Base-by-base conservation (phyloP, 2,888 invertebrate genomes). In the Chaitophorus viminalis region DNA sequence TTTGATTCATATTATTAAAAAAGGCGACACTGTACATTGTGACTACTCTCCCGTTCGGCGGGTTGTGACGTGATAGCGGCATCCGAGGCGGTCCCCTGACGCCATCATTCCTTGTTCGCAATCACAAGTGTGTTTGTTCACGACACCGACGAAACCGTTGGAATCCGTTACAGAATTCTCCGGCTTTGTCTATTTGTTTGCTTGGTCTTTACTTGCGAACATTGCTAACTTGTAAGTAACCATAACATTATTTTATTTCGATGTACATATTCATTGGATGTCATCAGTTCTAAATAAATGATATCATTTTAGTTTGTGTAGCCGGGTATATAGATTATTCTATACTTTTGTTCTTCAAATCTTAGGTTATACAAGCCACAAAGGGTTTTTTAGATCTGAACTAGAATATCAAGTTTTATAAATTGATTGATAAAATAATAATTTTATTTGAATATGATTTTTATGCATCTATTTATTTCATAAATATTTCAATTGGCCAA, bases 31-130 rank as follows among this genome's bases (percentile, higher is more conserved):
- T 83, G 82, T 33, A 29, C 1, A 4, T 18, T 1, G 39, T 52
- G 25, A 78, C 46, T 21, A 29, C 25, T 11, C n/a, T 25, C 25
- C 36, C 33, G 46, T 82, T 21, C 82, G 21, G 31, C 25, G 31
- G 65, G 8, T 65, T 65, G 39, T 83, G 83, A 83, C 78, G 54
- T 79, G 86, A 86, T 86, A 81, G 87, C 60, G 78, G 78, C 70
- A 54, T 36, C 39, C 9, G 29, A 54, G 70, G 52, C 74, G 72
- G 74, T 54, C 79, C 29, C 54, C 52, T 33, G 86, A 52, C 86
- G 86, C 86, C 86, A 86, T 86, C 65, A 86, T 77, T 79, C 78
- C 70, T 85, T 86, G 78, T 86, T 79, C 70, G 54, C 65, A 78
- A 54, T 79, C 70, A 54, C 52, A 11, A 78, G 54, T 54, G 77